A percentile compares a stretch with the other conserved stretches of the same genome.
Evolutionary conservation across 2,888 invertebrate species (phyloP).

Genomic region (Trachelus iudaicus): DNA sequence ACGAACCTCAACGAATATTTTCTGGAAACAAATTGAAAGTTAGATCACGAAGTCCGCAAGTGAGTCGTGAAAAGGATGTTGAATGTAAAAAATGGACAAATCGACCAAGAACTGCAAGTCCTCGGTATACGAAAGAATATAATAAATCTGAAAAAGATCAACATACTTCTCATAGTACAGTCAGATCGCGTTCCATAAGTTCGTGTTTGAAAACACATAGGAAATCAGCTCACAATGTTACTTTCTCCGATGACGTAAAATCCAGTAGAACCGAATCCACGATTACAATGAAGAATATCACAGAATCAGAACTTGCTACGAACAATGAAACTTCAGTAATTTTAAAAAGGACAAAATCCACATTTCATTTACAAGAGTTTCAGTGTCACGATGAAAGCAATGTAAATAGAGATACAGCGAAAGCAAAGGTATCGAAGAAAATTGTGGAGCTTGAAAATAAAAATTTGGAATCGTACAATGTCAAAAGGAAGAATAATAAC

Average conservation of each 20-base stretch:
- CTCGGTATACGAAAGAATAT: background rate
- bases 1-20: constrained; percentile 1
- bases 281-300: background rate
- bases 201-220: constrained; percentile 1
- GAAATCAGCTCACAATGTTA: constrained; percentile 23
- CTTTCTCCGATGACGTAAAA: constrained; percentile 22
- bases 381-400: background rate
- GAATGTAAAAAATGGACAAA: background rate
- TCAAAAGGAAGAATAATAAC: background rate
- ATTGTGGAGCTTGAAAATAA: background rate
- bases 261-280: background rate
- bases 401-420: background rate
- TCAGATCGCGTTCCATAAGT: constrained; percentile 7
- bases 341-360: background rate
- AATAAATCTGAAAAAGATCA: background rate
- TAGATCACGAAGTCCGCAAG: background rate
- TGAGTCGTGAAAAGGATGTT: background rate
- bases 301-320: background rate
- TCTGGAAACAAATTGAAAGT: background rate
- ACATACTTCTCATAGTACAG: background rate
- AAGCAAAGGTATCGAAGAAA: background rate
- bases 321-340: background rate
- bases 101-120: background rate
- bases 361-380: background rate
- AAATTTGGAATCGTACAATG: background rate